These are phyloP conservation scores for Sesia apiformis DNA, from an alignment of 2,888 invertebrate genomes.

Conservation along the genomic window DNA sequence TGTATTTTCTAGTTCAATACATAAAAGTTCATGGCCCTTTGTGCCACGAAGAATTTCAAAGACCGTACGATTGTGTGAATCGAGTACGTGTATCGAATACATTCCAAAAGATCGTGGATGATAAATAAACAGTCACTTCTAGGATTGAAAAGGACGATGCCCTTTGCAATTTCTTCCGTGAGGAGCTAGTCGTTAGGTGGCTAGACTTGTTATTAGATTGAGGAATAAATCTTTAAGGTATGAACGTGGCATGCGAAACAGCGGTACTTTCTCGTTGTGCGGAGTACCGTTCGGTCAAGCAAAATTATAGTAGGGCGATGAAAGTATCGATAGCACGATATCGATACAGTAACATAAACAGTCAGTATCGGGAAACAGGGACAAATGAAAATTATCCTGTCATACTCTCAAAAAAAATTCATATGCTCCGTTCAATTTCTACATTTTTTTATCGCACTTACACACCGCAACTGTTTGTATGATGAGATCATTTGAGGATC, in stretches of 20 bases:
- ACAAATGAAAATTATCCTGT: not conserved
- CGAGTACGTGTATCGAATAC: constrained; percentile 64
- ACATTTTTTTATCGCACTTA: not conserved
- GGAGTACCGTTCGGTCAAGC: constrained; percentile 39
- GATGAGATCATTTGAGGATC: constrained; percentile 72
- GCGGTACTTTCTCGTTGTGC: constrained; percentile 55
- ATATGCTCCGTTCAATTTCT: too few species aligned
- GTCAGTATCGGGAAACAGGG: too few species aligned
- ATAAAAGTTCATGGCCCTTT: constrained; percentile 40
- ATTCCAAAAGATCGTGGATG: constrained; percentile 41
- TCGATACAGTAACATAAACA: too few species aligned
- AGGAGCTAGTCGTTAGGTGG: too few species aligned
- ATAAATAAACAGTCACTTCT: constrained; percentile 45
- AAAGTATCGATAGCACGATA: constrained; percentile 31
- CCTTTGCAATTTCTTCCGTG: constrained; percentile 19
- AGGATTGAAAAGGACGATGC: constrained; percentile 48
- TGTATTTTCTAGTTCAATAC: constrained; percentile 19
- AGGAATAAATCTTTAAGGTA: not conserved
- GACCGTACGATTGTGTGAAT: constrained; percentile 65
- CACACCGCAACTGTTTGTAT: constrained; percentile 5
- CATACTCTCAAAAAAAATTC: not conserved
- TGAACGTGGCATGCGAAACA: constrained; percentile 37
- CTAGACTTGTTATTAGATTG: not conserved
- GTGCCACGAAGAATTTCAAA: constrained; percentile 44
- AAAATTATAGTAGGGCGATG: constrained; percentile 47